These are phyloP conservation scores for Sturnus vulgaris DNA, from an alignment of 2,113 vertebrate genomes.

Conservation along the genomic window DNA sequence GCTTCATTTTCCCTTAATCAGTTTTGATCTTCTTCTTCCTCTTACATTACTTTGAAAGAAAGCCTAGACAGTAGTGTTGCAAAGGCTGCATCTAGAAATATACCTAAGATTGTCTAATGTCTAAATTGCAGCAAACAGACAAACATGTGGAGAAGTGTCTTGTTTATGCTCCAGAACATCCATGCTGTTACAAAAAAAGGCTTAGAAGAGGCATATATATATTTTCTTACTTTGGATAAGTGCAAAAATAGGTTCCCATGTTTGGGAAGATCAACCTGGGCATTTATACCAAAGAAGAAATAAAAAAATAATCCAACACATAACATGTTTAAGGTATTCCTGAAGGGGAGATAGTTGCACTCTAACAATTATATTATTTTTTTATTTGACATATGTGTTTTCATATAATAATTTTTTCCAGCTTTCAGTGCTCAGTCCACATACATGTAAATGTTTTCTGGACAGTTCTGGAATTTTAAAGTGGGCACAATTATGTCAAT, in stretches of 20 bases:
- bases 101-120: not conserved
- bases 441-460: not conserved
- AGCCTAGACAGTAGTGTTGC: not conserved
- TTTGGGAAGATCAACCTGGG: not conserved
- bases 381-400: not conserved
- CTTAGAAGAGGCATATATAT: not conserved
- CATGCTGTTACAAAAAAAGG: not conserved
- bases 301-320: not conserved
- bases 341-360: not conserved
- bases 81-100: not conserved
- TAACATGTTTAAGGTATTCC: not conserved
- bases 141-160: not conserved
- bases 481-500: rapidly evolving
- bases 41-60: not conserved
- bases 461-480: not conserved
- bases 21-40: not conserved
- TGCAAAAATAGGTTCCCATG: not conserved
- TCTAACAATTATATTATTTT: not conserved
- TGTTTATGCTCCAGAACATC: not conserved
- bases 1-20: not conserved
- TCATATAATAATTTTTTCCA: not conserved
- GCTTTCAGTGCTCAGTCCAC: not conserved
- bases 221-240: not conserved
- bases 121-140: not conserved
- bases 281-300: not conserved